Evolutionary conservation across 2,888 invertebrate species (phyloP), one percentile per base, ranked within the genome.

Genomic region (Acleris emargana): DNA sequence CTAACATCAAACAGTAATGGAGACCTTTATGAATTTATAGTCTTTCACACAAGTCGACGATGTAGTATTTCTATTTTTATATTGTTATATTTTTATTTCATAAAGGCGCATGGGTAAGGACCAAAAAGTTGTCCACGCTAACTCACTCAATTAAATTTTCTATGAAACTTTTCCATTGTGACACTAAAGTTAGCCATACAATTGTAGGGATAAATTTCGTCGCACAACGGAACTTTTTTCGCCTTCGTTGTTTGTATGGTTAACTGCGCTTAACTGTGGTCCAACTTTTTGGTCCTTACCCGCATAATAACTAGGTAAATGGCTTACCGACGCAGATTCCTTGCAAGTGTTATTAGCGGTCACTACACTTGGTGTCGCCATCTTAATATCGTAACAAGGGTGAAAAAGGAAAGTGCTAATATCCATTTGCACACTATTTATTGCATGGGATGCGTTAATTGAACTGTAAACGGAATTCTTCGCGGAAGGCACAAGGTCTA

Each of bases 361-460:
- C 25, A 58, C 70, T 13, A 76, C 43, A 17, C n/a, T 68, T 4
- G 78, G 68, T 52, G 76, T 72, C n/a, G 78, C 75, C 51, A 70
- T 32, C 2, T 78, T 13, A 11, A 38, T 58, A 76, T 93, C 89
- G 49, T 70, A 76, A 71, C 93, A 93, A 17, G 93, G 93, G 72
- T 91, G 89, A 73, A 83, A 93, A 66, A 78, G 90, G 72, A 84
- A 93, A 9, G 84, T 89, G 42, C 73, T 78, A 53, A 91, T 72
- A 64, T 78, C 77, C 55, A 78, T 80, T 69, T 82, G 74, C 18
- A 75, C 66, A 38, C 75, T 79, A 67, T 78, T 75, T 13, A 69
- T 57, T 67, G 70, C 68, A 71, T 74, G 87, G 7, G 32, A 32
- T n/a, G 67, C 50, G 79, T 72, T 83, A 74, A 42, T 9, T 54